Base-by-base conservation (phyloP, 2,113 vertebrate genomes). In the Eupsittula cactorum region DNA sequence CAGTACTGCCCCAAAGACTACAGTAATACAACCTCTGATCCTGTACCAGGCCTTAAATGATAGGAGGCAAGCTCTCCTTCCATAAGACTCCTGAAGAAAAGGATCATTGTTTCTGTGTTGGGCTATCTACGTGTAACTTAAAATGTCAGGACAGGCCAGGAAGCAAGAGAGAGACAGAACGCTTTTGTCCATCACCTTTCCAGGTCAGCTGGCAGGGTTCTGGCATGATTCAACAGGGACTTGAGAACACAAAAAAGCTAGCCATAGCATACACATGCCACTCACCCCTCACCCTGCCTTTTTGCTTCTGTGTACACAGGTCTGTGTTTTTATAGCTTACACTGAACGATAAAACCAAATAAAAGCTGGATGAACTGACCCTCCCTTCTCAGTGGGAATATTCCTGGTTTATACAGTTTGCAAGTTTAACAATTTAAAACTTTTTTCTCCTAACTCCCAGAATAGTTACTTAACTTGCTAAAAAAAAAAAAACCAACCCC, bases 111-210 rank as follows among this genome's bases (percentile, higher is more conserved):
- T 90, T 46, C 46, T 57, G 4, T 42, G 31, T 53, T 80, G n/a
- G n/a, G 31, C 49, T 69, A 33, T 9, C 20, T 41, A 64, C 8
- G 6, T 0, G 0, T 25, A 46, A n/a, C 9, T 11, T 47, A 10
- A 80, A 88, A 24, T 16, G 13, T 44, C 31, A 65, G 27, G 20
- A 5, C 60, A 89, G 41, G 25, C 11, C 70, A 88, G 41, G 18
- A 86, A 73, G 31, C 25, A 53, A 14, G 20, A 59, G 33, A 59
- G 21, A 35, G 33, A 35, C 11, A 55, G 88, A 93, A 64, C 1
- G 4, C 14, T 57, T 75, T 60, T 87, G 67, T 76, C 41, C 24
- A 39, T 60, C 82, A n/a, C 29, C 21, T 85, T 46, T 14, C 74
- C 33, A 88, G 18, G 53, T 69, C 63, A 93, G 23, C 35, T 69